Evolutionary conservation across 2,113 vertebrate genomes (phyloP), one percentile per base, ranked within the genome.

Genomic region (Chaetorhynchus papuensis): DNA sequence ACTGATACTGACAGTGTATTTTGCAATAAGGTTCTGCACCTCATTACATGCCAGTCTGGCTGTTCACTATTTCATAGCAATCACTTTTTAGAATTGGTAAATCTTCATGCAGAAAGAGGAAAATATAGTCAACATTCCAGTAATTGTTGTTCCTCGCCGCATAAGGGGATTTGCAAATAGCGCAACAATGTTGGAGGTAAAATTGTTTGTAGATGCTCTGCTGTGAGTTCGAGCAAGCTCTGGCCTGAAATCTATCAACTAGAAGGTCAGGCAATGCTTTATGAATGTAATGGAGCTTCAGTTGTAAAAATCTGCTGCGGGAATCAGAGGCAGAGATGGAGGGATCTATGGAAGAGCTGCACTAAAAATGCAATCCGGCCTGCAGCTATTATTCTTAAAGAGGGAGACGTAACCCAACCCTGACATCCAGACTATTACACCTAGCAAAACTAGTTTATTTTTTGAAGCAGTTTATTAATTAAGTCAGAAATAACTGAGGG

Each of bases 201-300:
- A 96, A 91, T 93, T 87, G 87, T 89, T 91, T 69, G 83, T 89
- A 31, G 75, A 42, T 77, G 65, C 44, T 96, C 41, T 87, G 65
- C 83, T 37, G 19, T n/a, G 64, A 87, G 41, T 52, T 83, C 12
- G 26, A 96, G 89, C 20, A 30, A 90, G 83, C 76, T 82, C 89
- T 94, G 89, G 76, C 76, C 72, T 89, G 42, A 93, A 93, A 92
- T 87, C 86, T 76, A 72, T 95, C 74, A 90, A 18, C 18, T 33
- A 15, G 84, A 91, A 96, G 89, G 83, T 59, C 89, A 87, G 47
- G 17, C 65, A 85, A 21, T 87, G 74, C 52, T 89, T 92, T 87
- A 80, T 76, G 78, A 87, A 85, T 83, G 63, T 79, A 65, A 93
- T 57, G 59, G 37, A 87, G 49, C 66, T 75, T 53, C 80, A 81